phyloP scores from a whole-genome alignment of 1,140 invertebrate genomes.

The Lutraria rhynchaena region DNA sequence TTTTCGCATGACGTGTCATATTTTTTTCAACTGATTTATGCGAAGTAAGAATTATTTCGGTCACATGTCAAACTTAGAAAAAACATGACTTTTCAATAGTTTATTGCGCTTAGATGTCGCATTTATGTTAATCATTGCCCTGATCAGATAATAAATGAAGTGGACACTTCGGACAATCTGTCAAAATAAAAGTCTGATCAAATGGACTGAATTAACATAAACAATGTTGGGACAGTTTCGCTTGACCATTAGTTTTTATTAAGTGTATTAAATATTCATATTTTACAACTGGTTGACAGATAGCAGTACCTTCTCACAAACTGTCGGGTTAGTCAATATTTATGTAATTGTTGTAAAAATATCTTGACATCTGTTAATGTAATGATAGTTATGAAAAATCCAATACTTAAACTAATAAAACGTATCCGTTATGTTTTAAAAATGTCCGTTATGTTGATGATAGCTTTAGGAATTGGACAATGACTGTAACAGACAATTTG shows the following conservation, averaged over 20 bases:
- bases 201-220: slow-evolving; percentile 37
- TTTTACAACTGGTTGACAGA: slow-evolving; percentile 1
- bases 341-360: too few relatives aligned
- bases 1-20: too few relatives aligned
- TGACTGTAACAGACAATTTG: too few relatives aligned
- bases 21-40: slow-evolving; percentile 21
- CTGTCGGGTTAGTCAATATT: too few relatives aligned
- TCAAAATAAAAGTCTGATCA: slow-evolving; percentile 41
- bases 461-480: too few relatives aligned
- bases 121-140: slow-evolving; percentile 14
- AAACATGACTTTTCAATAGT: slow-evolving; percentile 43
- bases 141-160: slow-evolving; percentile 31
- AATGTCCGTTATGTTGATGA: too few relatives aligned
- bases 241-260: slow-evolving; percentile 35
- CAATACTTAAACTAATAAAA: too few relatives aligned
- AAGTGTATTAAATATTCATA: slow-evolving; percentile 28
- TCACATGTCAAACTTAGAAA: slow-evolving; percentile 31
- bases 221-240: not conserved
- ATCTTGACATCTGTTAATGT: too few relatives aligned
- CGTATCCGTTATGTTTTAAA: too few relatives aligned
- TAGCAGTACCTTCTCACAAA: too few relatives aligned
- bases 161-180: slow-evolving; percentile 18
- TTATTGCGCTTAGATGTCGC: slow-evolving; percentile 11
- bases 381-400: too few relatives aligned
- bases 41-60: not conserved